phyloP scores from a whole-genome alignment of 2,797 vertebrate species.

The Sebastes flavidus region DNA sequence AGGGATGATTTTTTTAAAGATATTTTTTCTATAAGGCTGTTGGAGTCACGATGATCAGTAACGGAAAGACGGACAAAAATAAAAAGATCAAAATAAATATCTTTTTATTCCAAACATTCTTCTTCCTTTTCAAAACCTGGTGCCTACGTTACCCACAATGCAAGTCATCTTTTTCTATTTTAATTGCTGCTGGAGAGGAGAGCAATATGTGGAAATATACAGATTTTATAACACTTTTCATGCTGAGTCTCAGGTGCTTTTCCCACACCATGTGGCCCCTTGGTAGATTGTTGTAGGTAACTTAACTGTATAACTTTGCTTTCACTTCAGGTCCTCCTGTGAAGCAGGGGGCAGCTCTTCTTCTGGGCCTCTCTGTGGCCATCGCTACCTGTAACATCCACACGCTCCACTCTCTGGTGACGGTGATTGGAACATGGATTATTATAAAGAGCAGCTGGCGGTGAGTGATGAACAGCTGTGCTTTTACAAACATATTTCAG shows the following conservation, averaged over 20 bases:
- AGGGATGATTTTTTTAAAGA: neutral
- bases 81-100: neutral
- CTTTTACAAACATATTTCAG: neutral
- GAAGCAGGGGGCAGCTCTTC: slow-evolving; percentile 85
- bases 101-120: neutral
- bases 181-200: neutral
- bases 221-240: neutral
- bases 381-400: slow-evolving; percentile 88
- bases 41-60: neutral
- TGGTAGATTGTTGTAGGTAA: neutral
- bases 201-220: neutral
- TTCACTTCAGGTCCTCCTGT: slow-evolving; percentile 81
- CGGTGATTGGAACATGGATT: slow-evolving; percentile 90
- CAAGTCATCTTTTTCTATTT: neutral
- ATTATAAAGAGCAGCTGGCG: slow-evolving; percentile 87
- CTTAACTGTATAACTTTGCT: neutral
- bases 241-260: neutral
- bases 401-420: slow-evolving; percentile 88
- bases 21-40: neutral
- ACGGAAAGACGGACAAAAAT: neutral
- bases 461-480: slow-evolving; percentile 66
- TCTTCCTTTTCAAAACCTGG: neutral
- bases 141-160: neutral
- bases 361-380: slow-evolving; percentile 84
- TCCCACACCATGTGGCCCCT: neutral